phyloP scores from a whole-genome alignment of 2,888 invertebrate genomes.

The Mechanitis messenoides region DNA sequence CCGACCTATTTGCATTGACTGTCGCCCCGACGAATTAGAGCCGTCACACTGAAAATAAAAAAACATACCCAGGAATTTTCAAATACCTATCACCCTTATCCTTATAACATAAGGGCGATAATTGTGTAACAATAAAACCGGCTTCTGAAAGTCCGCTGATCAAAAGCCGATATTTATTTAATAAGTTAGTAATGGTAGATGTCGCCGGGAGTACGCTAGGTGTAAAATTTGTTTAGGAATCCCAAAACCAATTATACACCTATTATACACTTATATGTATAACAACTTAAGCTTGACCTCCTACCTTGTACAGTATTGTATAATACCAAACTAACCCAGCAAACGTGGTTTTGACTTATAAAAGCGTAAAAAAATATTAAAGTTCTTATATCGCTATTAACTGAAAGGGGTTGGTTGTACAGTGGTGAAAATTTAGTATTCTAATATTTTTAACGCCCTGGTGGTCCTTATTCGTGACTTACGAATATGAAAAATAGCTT shows the following conservation, averaged over 20 bases:
- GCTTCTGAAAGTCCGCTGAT: conserved; percentile 41
- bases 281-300: conserved; percentile 41
- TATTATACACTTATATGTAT: conserved; percentile 37
- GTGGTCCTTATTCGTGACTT: too few species aligned
- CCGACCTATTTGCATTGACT: conserved; percentile 70
- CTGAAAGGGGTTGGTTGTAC: too few species aligned
- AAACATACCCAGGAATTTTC: conserved; percentile 36
- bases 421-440: too few species aligned
- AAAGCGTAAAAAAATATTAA: too few species aligned
- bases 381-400: too few species aligned
- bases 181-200: conserved; percentile 56
- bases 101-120: conserved; percentile 26
- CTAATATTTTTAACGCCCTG: too few species aligned
- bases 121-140: conserved; percentile 23
- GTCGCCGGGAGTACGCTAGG: conserved; percentile 54
- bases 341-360: too few species aligned
- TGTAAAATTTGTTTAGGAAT: conserved; percentile 49
- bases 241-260: too few species aligned
- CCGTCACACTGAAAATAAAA: conserved; percentile 49
- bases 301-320: conserved; percentile 31
- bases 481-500: too few species aligned
- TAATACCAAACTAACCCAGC: not conserved
- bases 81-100: conserved; percentile 26
- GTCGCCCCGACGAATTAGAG: conserved; percentile 67
- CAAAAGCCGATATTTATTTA: conserved; percentile 47